Evolutionary conservation across 2,113 vertebrate genomes (phyloP).

Genomic region (Fregata magnificens): DNA sequence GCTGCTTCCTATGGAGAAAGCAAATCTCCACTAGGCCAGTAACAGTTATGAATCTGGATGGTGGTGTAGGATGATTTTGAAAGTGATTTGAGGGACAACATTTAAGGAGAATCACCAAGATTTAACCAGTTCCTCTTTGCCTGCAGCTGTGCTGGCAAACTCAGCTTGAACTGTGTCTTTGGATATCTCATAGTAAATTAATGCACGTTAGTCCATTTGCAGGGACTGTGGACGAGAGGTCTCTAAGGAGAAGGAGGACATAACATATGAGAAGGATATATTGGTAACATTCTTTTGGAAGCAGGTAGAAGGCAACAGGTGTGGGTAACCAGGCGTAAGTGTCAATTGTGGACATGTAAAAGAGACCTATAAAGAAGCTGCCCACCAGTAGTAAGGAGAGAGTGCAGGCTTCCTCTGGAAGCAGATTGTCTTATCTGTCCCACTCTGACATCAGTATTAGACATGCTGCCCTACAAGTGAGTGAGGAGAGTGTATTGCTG

Average conservation of each 20-base stretch:
- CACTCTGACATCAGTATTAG: neutral
- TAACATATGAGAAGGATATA: neutral
- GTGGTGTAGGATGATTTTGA: neutral
- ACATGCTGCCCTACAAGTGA: neutral
- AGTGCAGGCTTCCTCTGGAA: neutral
- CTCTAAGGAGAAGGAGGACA: neutral
- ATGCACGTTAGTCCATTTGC: neutral
- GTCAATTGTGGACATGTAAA: neutral
- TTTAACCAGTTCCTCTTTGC: neutral
- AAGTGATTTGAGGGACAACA: neutral
- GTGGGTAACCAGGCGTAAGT: neutral
- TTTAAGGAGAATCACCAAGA: neutral
- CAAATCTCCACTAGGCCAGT: neutral
- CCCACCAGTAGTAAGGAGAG: neutral
- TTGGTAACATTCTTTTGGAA: neutral
- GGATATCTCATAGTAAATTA: neutral
- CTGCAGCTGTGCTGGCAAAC: neutral
- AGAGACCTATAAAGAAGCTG: neutral
- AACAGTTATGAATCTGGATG: neutral
- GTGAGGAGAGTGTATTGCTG: neutral
- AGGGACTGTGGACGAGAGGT: neutral
- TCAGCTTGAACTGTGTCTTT: neutral
- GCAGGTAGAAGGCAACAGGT: neutral
- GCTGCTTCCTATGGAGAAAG: neutral
- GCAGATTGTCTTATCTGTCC: neutral